A percentile compares a stretch with the other conserved stretches of the same genome.
These are phyloP conservation scores for Ammodytes dubius DNA, from an alignment of 2,113 vertebrate genomes.

Conservation along the genomic window DNA sequence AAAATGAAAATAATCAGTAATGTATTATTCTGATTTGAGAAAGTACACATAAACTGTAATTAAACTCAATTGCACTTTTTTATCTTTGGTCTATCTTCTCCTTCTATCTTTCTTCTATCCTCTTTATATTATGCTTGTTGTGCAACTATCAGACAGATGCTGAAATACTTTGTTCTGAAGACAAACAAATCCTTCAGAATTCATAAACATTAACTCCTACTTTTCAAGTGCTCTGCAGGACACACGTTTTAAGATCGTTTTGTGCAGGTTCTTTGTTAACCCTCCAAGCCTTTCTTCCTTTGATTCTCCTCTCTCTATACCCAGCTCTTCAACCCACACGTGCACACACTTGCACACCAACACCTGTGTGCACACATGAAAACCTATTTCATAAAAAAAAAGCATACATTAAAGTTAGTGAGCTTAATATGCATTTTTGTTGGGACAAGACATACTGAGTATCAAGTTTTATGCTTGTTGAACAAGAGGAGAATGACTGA, in stretches of 20 bases:
- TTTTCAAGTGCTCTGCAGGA: slow-evolving; percentile 13
- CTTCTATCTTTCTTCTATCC: too few species aligned
- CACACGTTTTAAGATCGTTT: slow-evolving; percentile 2
- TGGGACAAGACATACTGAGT: not conserved
- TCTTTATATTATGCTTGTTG: too few species aligned
- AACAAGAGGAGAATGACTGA: not conserved
- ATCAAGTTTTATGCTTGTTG: not conserved
- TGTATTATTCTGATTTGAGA: not conserved
- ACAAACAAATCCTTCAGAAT: not conserved
- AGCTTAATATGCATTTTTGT: not conserved
- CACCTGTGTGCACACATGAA: slow-evolving; percentile 24
- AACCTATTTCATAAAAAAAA: not conserved
- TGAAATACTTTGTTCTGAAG: not conserved
- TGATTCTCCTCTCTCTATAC: slow-evolving; percentile 10
- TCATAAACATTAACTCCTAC: not conserved
- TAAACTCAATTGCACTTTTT: not conserved
- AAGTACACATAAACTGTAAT: not conserved
- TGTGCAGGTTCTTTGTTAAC: slow-evolving; percentile 30
- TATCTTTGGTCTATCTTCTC: not conserved
- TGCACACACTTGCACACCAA: not conserved
- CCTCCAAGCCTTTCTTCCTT: slow-evolving; percentile 30
- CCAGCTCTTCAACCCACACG: not conserved
- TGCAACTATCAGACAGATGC: not conserved
- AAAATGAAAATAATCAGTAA: not conserved
- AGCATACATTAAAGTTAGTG: not conserved